Evolutionary conservation across 92 coral and sea anemone genomes (phyloP).

Genomic region (Palythoa grandis): DNA sequence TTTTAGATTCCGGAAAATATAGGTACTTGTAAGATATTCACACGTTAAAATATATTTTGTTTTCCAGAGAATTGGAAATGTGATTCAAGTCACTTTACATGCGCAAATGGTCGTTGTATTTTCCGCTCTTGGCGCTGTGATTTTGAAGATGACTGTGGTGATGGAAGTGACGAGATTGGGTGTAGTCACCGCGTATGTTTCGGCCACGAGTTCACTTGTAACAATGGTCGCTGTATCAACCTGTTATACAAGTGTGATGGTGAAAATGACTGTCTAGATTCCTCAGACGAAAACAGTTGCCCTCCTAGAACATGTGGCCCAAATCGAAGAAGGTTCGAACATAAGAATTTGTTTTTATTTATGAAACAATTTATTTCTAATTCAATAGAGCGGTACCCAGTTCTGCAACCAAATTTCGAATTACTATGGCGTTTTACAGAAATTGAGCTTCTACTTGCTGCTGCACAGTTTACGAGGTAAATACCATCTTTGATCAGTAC

Average conservation of each 20-base stretch:
- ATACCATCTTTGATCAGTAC: too few relatives aligned
- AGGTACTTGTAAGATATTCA: background rate
- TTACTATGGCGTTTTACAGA: too few relatives aligned
- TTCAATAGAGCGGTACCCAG: too few relatives aligned
- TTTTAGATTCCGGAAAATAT: too few relatives aligned
- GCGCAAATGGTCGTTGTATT: slow-evolving; percentile 82
- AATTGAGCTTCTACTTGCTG: too few relatives aligned
- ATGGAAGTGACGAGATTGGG: slow-evolving; percentile 84
- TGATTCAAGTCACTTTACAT: slow-evolving; percentile 58
- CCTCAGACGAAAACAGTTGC: slow-evolving; percentile 84
- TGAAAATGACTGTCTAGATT: slow-evolving; percentile 90
- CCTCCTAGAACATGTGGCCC: slow-evolving; percentile 74
- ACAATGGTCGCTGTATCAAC: slow-evolving; percentile 85
- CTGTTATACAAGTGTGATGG: slow-evolving; percentile 82
- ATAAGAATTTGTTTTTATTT: too few relatives aligned
- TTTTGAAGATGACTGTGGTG: slow-evolving; percentile 84
- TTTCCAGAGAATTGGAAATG: slow-evolving; percentile 53
- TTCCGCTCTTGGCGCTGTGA: slow-evolving; percentile 84
- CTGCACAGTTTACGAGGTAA: too few relatives aligned
- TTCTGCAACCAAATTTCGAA: too few relatives aligned
- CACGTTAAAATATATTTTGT: background rate
- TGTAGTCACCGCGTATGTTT: slow-evolving; percentile 71
- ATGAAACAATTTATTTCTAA: background rate
- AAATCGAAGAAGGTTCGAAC: slow-evolving; percentile 52
- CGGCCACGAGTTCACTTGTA: slow-evolving; percentile 79